phyloP scores from a whole-genome alignment of 1,140 invertebrate genomes.

The Ceratina japonica region DNA sequence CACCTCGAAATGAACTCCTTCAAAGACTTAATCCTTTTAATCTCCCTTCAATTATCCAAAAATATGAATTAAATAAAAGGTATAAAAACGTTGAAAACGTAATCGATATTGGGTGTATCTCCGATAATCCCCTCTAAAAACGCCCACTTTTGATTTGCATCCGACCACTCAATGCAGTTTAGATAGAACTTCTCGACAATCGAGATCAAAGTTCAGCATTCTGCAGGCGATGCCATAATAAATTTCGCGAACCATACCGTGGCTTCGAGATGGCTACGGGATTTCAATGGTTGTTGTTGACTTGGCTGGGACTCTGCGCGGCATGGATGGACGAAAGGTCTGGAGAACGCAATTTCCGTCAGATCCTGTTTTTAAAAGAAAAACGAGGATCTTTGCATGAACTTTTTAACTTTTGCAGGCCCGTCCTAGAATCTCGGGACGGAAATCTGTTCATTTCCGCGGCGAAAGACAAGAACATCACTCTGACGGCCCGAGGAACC shows the following conservation, averaged over 20 bases:
- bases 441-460: constrained; percentile 84
- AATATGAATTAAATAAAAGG: not conserved
- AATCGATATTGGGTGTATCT: constrained; percentile 66
- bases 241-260: constrained; percentile 23
- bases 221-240: constrained; percentile 40
- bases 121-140: constrained; percentile 61
- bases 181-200: not conserved
- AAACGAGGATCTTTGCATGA: constrained; percentile 11
- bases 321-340: constrained; percentile 70
- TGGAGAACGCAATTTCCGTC: constrained; percentile 22
- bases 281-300: constrained; percentile 55
- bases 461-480: constrained; percentile 84
- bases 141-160: constrained; percentile 55
- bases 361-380: not conserved
- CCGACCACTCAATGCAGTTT: constrained; percentile 44
- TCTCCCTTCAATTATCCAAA: not conserved
- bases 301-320: constrained; percentile 45
- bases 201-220: not conserved
- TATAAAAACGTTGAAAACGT: constrained; percentile 16
- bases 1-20: no score
- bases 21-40: no score
- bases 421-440: constrained; percentile 82
- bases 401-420: constrained; percentile 72
- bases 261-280: constrained; percentile 38
- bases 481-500: constrained; percentile 81